These are phyloP conservation scores for Cecropterus lyciades DNA, from an alignment of 1,140 invertebrate genomes.

Conservation along the genomic window DNA sequence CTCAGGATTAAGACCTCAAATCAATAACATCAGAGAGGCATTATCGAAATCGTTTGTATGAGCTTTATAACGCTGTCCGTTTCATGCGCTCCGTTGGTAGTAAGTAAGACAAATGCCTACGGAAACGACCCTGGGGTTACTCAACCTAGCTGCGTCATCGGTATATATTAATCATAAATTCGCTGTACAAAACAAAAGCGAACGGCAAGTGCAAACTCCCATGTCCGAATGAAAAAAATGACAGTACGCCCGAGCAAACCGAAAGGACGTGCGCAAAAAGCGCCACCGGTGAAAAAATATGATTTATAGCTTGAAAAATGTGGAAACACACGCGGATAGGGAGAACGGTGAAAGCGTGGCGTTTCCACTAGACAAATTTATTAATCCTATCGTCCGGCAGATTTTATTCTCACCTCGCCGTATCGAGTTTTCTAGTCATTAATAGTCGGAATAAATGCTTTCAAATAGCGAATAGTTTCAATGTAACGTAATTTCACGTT, in stretches of 20 bases:
- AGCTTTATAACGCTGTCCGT: conserved; percentile 34
- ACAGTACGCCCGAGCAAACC: conserved; percentile 74
- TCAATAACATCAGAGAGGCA: conserved; percentile 31
- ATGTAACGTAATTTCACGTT: no score
- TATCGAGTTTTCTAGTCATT: conserved; percentile 35
- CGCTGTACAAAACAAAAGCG: conserved; percentile 70
- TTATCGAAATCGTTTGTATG: conserved; percentile 32
- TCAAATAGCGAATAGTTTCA: no score
- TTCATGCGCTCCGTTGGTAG: conserved; percentile 34
- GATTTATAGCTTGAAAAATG: conserved; percentile 85
- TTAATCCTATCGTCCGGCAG: conserved; percentile 71
- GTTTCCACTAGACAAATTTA: conserved; percentile 79
- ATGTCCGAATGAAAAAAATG: conserved; percentile 78
- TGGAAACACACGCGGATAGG: conserved; percentile 82
- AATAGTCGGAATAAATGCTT: conserved; percentile 24
- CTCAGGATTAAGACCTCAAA: conserved; percentile 36
- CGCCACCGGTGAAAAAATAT: conserved; percentile 83
- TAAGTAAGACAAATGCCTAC: conserved; percentile 43
- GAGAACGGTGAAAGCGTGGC: conserved; percentile 75
- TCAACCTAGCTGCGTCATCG: conserved; percentile 49
- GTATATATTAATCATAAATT: conserved; percentile 69
- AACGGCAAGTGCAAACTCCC: conserved; percentile 73
- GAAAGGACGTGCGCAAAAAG: conserved; percentile 79
- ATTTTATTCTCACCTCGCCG: conserved; percentile 47
- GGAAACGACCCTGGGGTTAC: conserved; percentile 43